These are phyloP conservation scores for Thumatha senex DNA, from an alignment of 2,888 invertebrate species.

Conservation along the genomic window DNA sequence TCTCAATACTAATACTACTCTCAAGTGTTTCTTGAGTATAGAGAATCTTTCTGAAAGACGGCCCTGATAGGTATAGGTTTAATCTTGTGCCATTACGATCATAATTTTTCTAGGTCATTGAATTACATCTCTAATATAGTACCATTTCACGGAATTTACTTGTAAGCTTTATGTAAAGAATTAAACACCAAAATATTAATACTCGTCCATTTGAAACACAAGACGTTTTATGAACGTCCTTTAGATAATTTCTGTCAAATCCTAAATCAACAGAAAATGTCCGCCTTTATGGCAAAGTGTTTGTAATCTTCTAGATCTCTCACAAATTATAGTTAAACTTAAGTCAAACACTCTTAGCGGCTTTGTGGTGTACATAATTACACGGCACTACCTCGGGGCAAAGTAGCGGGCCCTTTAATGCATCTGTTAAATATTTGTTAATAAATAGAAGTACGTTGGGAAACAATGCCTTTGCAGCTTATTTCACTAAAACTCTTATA, in stretches of 20 bases:
- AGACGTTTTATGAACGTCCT: conserved; percentile 48
- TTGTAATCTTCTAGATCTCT: conserved; percentile 76
- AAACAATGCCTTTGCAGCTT: conserved; percentile 44
- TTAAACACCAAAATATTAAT: conserved; percentile 19
- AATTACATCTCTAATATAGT: no score
- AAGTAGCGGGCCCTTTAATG: conserved; percentile 15
- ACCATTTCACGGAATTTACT: no score
- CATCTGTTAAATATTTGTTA: conserved; percentile 15
- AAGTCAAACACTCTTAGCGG: conserved; percentile 62
- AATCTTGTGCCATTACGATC: no score
- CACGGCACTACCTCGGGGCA: conserved; percentile 23
- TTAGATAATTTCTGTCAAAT: conserved; percentile 65
- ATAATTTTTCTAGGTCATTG: no score
- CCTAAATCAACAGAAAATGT: conserved; percentile 73
- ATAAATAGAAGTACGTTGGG: conserved; percentile 14
- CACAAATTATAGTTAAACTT: conserved; percentile 75
- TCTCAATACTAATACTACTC: no score
- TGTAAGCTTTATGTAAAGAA: not conserved
- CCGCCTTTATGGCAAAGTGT: conserved; percentile 61
- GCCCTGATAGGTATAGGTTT: no score
- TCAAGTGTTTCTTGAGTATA: no score
- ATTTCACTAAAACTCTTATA: no score
- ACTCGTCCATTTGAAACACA: not conserved
- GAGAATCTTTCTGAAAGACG: no score
- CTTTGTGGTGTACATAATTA: conserved; percentile 39